A percentile compares a stretch with the other conserved stretches of the same genome.
Conservation (phyloP, 2,113 vertebrate species). For the Eleginops maclovinus region DNA sequence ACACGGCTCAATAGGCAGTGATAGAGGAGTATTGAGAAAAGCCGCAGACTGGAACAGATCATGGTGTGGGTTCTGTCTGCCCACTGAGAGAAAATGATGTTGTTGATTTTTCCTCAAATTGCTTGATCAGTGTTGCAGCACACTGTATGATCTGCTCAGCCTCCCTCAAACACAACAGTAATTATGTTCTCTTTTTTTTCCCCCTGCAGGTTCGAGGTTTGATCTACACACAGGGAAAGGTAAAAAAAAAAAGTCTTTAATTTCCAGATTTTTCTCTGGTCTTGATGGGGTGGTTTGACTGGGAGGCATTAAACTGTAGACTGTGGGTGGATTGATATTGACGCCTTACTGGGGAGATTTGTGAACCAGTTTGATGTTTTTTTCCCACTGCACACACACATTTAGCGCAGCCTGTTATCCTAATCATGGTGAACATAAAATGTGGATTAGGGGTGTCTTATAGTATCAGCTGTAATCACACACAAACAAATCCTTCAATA, state of each 20-base stretch:
- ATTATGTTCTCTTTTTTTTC: slow-evolving; percentile 32
- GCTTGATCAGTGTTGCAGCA: slow-evolving; percentile 4
- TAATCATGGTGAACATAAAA: slow-evolving; percentile 46
- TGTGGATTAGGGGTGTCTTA: slow-evolving; percentile 47
- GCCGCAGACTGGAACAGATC: slow-evolving; percentile 31
- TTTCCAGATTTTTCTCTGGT: slow-evolving; percentile 1
- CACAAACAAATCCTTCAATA: slow-evolving; percentile 23
- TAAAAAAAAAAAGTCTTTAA: slow-evolving; percentile 46
- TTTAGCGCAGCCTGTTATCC: slow-evolving; percentile 19
- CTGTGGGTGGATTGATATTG: slow-evolving; percentile 27
- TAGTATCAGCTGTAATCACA: slow-evolving; percentile 38
- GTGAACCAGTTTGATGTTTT: slow-evolving; percentile 24
- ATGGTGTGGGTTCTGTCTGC: slow-evolving; percentile 12
- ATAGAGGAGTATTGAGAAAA: slow-evolving; percentile 28
- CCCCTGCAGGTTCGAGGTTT: slow-evolving; percentile 70
- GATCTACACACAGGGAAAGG: slow-evolving; percentile 76
- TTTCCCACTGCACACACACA: neutral
- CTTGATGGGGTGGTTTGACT: slow-evolving; percentile 40
- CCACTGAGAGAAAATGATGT: slow-evolving; percentile 26
- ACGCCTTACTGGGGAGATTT: slow-evolving; percentile 36
- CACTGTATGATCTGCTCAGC: slow-evolving; percentile 19
- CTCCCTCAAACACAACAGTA: slow-evolving; percentile 21
- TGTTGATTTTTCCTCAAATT: slow-evolving; percentile 41
- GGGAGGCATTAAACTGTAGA: slow-evolving; percentile 29
- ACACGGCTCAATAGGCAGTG: slow-evolving; percentile 64